These are phyloP conservation scores for Oreotrochilus melanogaster DNA, from an alignment of 2,113 vertebrate species.

Conservation along the genomic window DNA sequence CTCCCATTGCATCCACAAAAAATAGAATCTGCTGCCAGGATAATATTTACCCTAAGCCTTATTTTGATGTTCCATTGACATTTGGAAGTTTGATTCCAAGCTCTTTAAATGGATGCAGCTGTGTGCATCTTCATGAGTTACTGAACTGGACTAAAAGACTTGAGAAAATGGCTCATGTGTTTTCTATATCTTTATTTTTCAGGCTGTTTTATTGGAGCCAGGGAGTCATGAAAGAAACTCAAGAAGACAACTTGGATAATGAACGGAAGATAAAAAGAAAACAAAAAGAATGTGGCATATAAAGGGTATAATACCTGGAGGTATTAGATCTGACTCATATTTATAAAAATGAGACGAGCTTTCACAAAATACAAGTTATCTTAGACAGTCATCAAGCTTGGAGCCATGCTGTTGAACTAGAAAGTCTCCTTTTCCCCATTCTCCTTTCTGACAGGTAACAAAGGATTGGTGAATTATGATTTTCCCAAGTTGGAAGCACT, in stretches of 20 bases:
- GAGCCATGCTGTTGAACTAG: slow-evolving; percentile 82
- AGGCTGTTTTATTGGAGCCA: slow-evolving; percentile 72
- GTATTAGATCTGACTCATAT: slow-evolving; percentile 68
- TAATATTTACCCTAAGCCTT: neutral
- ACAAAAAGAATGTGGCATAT: slow-evolving; percentile 79
- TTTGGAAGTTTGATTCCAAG: neutral
- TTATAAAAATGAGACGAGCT: slow-evolving; percentile 76
- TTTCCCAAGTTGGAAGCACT: slow-evolving; percentile 78
- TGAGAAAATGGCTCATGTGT: neutral
- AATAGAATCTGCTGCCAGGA: neutral
- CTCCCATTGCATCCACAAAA: neutral
- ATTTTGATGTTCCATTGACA: neutral
- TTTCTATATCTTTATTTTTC: slow-evolving; percentile 66
- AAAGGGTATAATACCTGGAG: slow-evolving; percentile 77
- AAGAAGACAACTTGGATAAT: slow-evolving; percentile 74
- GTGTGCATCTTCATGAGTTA: neutral
- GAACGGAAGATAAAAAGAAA: slow-evolving; percentile 78
- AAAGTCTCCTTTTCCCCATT: slow-evolving; percentile 67
- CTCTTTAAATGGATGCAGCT: slow-evolving; percentile 18
- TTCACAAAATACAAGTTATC: slow-evolving; percentile 71
- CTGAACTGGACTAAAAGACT: neutral
- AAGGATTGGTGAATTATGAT: slow-evolving; percentile 80
- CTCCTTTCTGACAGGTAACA: slow-evolving; percentile 75
- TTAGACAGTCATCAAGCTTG: slow-evolving; percentile 74
- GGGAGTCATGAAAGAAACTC: slow-evolving; percentile 80